Conservation (phyloP, 2,888 invertebrate species). For the Cylindroiulus punctatus region DNA sequence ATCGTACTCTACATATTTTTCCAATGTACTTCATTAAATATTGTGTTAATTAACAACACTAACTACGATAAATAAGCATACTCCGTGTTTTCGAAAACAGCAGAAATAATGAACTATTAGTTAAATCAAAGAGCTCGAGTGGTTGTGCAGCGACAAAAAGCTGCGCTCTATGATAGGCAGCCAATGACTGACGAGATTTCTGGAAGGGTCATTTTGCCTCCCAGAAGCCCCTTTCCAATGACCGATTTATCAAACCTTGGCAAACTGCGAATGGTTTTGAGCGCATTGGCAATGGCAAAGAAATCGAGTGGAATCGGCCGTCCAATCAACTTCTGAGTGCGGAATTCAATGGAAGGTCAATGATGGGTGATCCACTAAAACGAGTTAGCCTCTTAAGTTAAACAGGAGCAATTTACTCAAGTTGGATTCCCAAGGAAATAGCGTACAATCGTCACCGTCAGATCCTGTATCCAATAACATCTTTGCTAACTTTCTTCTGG, state of each 20-base stretch:
- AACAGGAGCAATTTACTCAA: constrained; percentile 25
- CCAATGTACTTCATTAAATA: too few species aligned
- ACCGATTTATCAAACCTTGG: not conserved
- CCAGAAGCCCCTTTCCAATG: not conserved
- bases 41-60: too few species aligned
- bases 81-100: too few species aligned
- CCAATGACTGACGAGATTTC: too few species aligned
- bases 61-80: too few species aligned
- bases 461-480: constrained; percentile 23
- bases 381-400: constrained; percentile 32
- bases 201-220: not conserved
- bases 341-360: constrained; percentile 32
- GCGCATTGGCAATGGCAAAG: not conserved
- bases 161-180: too few species aligned
- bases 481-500: not conserved
- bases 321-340: constrained; percentile 32
- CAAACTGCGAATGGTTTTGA: not conserved
- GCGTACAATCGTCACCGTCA: not conserved
- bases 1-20: too few species aligned
- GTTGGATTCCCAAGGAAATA: not conserved
- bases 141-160: too few species aligned
- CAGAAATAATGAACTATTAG: too few species aligned
- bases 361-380: constrained; percentile 19
- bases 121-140: too few species aligned
- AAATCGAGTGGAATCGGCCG: not conserved